Evolutionary conservation across 2,888 invertebrate genomes (phyloP).

Genomic region (Apamea epomidion): DNA sequence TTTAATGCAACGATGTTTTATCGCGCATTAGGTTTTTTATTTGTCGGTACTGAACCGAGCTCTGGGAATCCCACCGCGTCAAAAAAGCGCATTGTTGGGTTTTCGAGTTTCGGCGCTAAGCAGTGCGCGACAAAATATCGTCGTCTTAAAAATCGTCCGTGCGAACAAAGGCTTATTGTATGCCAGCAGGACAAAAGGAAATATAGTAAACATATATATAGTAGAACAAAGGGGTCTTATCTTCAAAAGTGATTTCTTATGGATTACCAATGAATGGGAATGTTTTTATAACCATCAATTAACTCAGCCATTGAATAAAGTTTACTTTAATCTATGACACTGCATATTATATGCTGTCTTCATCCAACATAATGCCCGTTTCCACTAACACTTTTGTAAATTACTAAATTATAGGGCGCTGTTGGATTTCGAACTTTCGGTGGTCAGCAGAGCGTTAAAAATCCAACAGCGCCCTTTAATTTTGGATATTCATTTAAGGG

Average conservation of each 20-base stretch:
- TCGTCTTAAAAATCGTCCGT: background rate
- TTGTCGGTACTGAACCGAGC: background rate
- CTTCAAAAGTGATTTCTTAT: background rate
- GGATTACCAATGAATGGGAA: background rate
- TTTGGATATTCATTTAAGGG: background rate
- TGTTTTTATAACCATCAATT: background rate
- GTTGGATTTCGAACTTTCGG: background rate
- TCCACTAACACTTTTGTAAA: background rate
- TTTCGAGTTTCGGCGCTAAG: background rate
- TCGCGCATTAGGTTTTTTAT: background rate
- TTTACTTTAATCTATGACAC: background rate
- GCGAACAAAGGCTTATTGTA: background rate
- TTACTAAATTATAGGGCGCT: background rate
- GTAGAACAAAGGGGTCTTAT: background rate
- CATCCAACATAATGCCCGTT: background rate
- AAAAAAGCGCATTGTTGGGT: background rate
- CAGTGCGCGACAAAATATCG: background rate
- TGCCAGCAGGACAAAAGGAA: background rate
- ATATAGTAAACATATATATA: constrained; percentile 4
- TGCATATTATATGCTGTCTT: background rate
- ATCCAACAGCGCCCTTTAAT: background rate
- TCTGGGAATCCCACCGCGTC: background rate
- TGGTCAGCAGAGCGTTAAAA: background rate
- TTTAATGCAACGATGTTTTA: background rate
- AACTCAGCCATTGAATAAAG: too few relatives aligned